Percentiles rank a stretch among this genome's conserved stretches.
These are phyloP conservation scores for Drosophila melanosoma DNA, from an alignment of 2,888 invertebrate genomes.

Conservation along the genomic window DNA sequence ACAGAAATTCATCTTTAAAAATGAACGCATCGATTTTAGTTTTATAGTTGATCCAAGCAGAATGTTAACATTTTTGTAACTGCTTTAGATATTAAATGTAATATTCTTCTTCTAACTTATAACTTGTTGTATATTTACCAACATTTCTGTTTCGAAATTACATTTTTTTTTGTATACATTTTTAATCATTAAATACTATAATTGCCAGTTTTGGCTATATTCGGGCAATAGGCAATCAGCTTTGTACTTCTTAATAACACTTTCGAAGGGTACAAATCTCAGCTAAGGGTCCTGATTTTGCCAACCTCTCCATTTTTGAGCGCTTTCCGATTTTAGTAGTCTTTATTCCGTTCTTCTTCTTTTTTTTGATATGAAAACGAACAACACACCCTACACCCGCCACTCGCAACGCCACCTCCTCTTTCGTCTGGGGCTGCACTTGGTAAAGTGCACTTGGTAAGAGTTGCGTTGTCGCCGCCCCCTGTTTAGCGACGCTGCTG, in stretches of 20 bases:
- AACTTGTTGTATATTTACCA: not conserved
- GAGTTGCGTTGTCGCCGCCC: conserved; percentile 25
- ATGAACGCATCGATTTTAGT: not conserved
- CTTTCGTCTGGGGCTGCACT: conserved; percentile 32
- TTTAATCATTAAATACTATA: not conserved
- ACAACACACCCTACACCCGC: not conserved
- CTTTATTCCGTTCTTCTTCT: not conserved
- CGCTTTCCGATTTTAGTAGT: not conserved
- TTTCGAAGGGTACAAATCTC: not conserved
- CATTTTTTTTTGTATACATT: not conserved
- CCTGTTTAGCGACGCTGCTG: conserved; percentile 29
- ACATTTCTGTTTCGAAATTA: not conserved
- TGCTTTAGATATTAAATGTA: not conserved
- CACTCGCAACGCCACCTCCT: not conserved
- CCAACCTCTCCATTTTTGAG: not conserved
- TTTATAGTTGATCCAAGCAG: not conserved
- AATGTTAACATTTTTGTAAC: not conserved
- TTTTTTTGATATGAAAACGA: conserved; percentile 56
- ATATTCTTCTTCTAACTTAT: not conserved
- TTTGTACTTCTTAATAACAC: not conserved
- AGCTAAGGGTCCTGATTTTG: not conserved
- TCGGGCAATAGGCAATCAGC: not conserved
- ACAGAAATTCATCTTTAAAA: not conserved
- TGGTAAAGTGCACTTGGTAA: conserved; percentile 54
- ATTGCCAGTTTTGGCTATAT: not conserved